Base-by-base conservation (phyloP, 2,113 vertebrate species). In the Phalacrocorax pelagicus region DNA sequence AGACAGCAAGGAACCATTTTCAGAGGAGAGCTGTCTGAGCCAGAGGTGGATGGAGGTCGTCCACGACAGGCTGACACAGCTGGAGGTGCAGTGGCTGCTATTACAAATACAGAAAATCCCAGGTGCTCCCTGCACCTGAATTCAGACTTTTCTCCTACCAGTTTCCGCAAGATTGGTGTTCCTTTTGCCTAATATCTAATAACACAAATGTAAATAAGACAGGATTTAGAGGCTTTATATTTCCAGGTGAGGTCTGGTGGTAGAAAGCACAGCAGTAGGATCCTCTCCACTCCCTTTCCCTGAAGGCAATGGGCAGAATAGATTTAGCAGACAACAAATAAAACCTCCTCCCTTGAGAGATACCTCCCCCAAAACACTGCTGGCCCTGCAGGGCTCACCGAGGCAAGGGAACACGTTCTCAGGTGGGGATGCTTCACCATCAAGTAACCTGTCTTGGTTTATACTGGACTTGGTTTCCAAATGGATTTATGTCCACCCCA, bases 341-440 rank as follows among this genome's bases (percentile, higher is more conserved):
- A 55, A 73, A 5, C 23, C 30, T 73, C 47, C 7, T 44, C 12
- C 14, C 46, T 81, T 49, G 5, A 34, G 44, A 62, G 23, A n/a
- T 3, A 6, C 22, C 16, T 49, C 26, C 15, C 55, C 15, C 23
- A 21, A 69, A 58, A 40, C 22, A 24, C 18, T 0, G 1, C 32
- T n/a, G 67, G 29, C 8, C 47, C 38, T 0, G 0, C 32, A 66
- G 1, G 2, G 15, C 54, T 40, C 12, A 29, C 17, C 0, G 0
- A 81, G 27, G 36, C 49, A 12, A 38, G 44, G 26, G n/a, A 36
- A 15, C 58, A 21, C 2, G 4, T 5, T 59, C 18, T 66, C 38
- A 26, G 23, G 4, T 32, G 12, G 32, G 38, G 36, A 34, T 18
- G 34, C 24, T 89, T 70, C 83, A 81, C 18, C 26, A 66, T 11